Evolutionary conservation across 2,797 vertebrate genomes (phyloP), one percentile per base, ranked within the genome.

Genomic region (Liparis tanakae): DNA sequence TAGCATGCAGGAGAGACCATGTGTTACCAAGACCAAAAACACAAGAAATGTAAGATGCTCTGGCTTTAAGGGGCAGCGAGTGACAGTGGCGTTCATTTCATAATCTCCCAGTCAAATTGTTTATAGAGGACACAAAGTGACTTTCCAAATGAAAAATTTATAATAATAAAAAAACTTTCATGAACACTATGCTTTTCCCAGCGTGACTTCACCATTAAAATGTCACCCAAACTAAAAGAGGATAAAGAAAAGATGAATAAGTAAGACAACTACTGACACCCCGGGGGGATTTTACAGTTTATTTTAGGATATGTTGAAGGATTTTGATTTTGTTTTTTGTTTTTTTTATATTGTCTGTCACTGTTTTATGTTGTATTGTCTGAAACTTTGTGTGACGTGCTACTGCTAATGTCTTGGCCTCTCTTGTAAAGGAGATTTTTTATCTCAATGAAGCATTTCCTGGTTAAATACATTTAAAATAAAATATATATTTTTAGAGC

Each of bases 101-200:
- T 59, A 68, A 70, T 75, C 61, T 67, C 71, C 76, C 70, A 70
- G 58, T 82, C 74, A 83, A 83, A 75, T 59, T 20, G 22, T 69
- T 72, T 65, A 1, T 36, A 81, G 74, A 74, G 67, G 70, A 78
- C 65, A 76, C 53, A 30, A 78, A 81, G 84, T 56, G 25, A 70
- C 65, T 78, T 80, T 78, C 14, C 34, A 14, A 60, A 67, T 74
- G 56, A 74, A 71, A 76, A 83, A 74, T 78, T 71, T 67, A n/a
- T n/a, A n/a, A n/a, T n/a, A n/a, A n/a, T n/a, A n/a, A n/a, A n/a
- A n/a, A n/a, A n/a, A n/a, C n/a, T n/a, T n/a, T n/a, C n/a, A 59
- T 39, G 65, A 78, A 76, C 66, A 60, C 14, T 63, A 61, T 78
- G 79, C 51, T 20, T 54, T 61, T 67, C 65, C 57, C 41, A 65